Base-by-base conservation (phyloP, 64 coral and sea anemone genomes). In the Pocillopora verrucosa region DNA sequence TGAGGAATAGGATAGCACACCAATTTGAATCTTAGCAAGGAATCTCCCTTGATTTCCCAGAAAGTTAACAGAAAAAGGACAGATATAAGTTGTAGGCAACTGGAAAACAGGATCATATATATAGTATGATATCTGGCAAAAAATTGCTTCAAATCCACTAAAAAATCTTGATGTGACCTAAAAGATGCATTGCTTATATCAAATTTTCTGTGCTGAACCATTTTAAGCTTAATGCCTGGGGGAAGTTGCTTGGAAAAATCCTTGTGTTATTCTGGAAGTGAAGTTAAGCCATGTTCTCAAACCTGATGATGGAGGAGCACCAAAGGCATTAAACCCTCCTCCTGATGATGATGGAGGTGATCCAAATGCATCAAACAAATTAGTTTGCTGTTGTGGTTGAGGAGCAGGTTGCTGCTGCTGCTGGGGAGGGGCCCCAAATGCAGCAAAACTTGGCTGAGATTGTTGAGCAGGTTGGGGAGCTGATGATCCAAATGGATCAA, bases 301-400 rank as follows among this genome's bases (percentile, higher is more conserved):
- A 93, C 92, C 92, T 93, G 92, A 60, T 20, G 92, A 89, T 36
- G 60, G 16, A 13, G 58, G 62, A 58, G 92, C 17, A 58, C 86
- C 92, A 84, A 93, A 93, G 34, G 92, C 92, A 89, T 84, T 93
- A 41, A 93, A 89, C 70, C 87, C 88, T 25, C 87, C 88, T 25
- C 87, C 75, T 11, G 92, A 84, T 26, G 89, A 88, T 56, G 83
- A 35, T n/a, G 84, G 76, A 20, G 82, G 67, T 58, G 93, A 86
- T 2, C 76, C 77, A 83, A 89, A 88, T 7, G 92, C 77, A 87
- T 94, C 83, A 87, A 94, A 94, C 60, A 89, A 80, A 84, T 75
- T 86, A 17, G 82, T 10, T 20, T 89, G 87, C 59, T 77, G 88
- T 68, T 94, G 92, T 16, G 59, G 37, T 62, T 72, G 87, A 20